Evolutionary conservation across 1,140 invertebrate genomes (phyloP), one percentile per base, ranked within the genome.

Genomic region (Drosophila quadrilineata): DNA sequence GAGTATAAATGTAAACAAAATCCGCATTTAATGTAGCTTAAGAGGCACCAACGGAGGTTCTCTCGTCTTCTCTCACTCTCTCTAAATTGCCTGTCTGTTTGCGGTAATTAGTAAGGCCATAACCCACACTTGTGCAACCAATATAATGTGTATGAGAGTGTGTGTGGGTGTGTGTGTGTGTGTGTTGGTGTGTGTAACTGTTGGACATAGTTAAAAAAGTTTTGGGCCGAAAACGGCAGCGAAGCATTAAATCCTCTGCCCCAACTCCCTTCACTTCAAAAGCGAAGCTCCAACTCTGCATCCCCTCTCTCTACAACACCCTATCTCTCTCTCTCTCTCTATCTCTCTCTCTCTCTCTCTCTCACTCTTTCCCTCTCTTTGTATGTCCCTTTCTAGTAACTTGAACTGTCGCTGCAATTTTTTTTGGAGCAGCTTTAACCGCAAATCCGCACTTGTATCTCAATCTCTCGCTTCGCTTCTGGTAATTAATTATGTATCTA

Each of bases 401-500:
- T n/a, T n/a, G n/a, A n/a, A n/a, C n/a, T n/a, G n/a, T n/a, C n/a
- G n/a, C n/a, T n/a, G n/a, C n/a, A n/a, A n/a, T n/a, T n/a, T n/a
- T n/a, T n/a, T n/a, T n/a, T n/a, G n/a, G n/a, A n/a, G n/a, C 12
- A 45, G 14, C 40, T 43, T 36, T 8, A 36, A 17, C 36, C 41
- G 21, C 19, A 38, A n/a, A 41, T 24, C 21, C 19, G 21, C 40
- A n/a, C 10, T n/a, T n/a, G n/a, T n/a, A n/a, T n/a, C n/a, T n/a
- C n/a, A n/a, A n/a, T n/a, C n/a, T n/a, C n/a, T n/a, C n/a, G n/a
- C 50, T 33, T 38, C 33, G 16, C 49, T 21, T 22, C 45, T 33
- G 71, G 29, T 75, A 82, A 82, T 84, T 82, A 84, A 82, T 82
- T 82, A 82, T 82, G 72, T 71, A 76, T 71, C 56, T 67, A 80